phyloP scores from a whole-genome alignment of 2,113 vertebrate species.

The Tringa solitaria region DNA sequence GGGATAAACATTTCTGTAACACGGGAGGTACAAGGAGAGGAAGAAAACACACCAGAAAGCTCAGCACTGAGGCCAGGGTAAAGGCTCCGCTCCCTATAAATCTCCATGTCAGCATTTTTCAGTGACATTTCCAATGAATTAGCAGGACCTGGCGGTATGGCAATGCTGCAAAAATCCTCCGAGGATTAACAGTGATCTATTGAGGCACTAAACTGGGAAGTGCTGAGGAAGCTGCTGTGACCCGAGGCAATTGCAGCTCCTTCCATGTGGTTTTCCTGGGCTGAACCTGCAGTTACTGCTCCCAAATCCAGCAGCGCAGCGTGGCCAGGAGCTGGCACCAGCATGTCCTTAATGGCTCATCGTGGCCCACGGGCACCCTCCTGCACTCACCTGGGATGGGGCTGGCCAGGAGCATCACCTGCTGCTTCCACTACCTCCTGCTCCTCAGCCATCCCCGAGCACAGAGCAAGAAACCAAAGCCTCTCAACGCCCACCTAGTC shows the following conservation, averaged over 20 bases:
- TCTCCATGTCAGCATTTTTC: neutral
- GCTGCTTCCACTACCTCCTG: neutral
- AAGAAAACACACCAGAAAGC: neutral
- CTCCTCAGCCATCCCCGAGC: neutral
- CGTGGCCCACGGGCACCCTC: neutral
- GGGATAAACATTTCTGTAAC: neutral
- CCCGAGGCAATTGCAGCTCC: neutral
- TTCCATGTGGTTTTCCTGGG: neutral
- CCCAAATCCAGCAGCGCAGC: neutral
- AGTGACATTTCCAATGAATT: neutral
- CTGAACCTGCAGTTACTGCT: neutral
- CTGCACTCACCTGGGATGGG: neutral
- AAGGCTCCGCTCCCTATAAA: neutral
- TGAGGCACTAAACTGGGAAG: conserved; percentile 18
- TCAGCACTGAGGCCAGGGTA: neutral
- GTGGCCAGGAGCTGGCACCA: neutral
- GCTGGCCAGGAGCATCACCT: neutral
- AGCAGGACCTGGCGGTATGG: neutral
- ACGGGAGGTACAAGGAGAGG: neutral
- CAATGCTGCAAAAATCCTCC: neutral
- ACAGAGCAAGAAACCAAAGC: neutral
- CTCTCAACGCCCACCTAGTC: neutral
- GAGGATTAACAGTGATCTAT: neutral
- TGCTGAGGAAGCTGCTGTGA: neutral
- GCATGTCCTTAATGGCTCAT: neutral